phyloP scores from a whole-genome alignment of 2,888 invertebrate species.

The Drosophila macrospina region DNA sequence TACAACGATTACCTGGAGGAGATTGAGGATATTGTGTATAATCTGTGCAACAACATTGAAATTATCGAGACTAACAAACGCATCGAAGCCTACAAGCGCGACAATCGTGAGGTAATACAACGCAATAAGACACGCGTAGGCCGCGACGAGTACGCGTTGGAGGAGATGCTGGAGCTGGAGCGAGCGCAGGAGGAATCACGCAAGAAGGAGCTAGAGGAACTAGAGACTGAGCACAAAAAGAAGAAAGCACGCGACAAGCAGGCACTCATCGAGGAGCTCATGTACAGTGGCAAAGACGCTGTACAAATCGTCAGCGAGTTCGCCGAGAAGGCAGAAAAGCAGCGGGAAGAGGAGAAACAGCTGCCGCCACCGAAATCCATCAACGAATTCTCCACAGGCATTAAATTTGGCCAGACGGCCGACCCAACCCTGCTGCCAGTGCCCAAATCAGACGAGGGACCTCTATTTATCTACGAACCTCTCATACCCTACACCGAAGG shows the following conservation, averaged over 20 bases:
- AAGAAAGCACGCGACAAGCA: constrained; percentile 95
- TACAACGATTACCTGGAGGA: constrained; percentile 99
- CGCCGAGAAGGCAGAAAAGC: constrained; percentile 89
- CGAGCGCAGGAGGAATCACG: constrained; percentile 91
- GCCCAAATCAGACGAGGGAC: constrained; percentile 91
- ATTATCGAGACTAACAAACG: constrained; percentile 94
- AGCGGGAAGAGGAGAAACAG: constrained; percentile 87
- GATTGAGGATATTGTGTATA: constrained; percentile 95
- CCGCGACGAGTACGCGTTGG: constrained; percentile 94
- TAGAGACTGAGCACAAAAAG: constrained; percentile 90
- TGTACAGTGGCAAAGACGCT: constrained; percentile 96
- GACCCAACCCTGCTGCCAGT: constrained; percentile 89
- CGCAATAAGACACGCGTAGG: constrained; percentile 92
- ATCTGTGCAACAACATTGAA: constrained; percentile 95
- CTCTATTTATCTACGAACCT: constrained; percentile 90
- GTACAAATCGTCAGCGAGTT: constrained; percentile 94
- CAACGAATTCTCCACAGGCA: constrained; percentile 94
- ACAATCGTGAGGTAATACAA: constrained; percentile 93
- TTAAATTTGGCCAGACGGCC: constrained; percentile 90
- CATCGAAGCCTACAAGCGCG: constrained; percentile 95
- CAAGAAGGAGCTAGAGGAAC: constrained; percentile 89
- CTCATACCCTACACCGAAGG: constrained; percentile 89
- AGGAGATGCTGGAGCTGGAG: constrained; percentile 93
- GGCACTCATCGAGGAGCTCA: constrained; percentile 96
- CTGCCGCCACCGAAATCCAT: constrained; percentile 85